Conservation (phyloP, 2,797 vertebrate species). For the Hippopotamyrus pictus region DNA sequence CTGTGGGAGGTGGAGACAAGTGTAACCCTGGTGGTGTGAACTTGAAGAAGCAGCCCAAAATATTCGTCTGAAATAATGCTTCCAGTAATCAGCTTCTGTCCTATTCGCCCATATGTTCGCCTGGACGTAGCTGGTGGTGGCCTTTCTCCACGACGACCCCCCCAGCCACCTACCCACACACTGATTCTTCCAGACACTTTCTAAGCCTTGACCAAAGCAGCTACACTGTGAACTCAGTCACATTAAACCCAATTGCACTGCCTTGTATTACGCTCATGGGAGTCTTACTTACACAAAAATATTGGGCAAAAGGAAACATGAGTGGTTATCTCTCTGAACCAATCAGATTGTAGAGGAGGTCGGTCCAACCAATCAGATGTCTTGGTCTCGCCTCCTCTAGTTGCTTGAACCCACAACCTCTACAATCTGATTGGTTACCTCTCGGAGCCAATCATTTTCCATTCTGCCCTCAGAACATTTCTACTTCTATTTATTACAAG, state of each 20-base stretch:
- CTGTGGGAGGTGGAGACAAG: neutral
- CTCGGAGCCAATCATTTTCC: neutral
- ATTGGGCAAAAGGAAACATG: neutral
- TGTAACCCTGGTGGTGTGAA: neutral
- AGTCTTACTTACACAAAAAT: neutral
- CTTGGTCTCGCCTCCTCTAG: neutral
- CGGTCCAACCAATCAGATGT: neutral
- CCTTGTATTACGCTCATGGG: conserved; percentile 4
- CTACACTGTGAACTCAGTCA: neutral
- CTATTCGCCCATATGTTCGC: neutral
- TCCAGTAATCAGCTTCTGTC: neutral
- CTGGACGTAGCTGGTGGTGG: neutral
- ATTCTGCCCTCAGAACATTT: neutral
- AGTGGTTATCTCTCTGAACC: neutral
- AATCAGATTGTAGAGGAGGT: neutral
- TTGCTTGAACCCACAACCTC: neutral
- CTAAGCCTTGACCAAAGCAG: neutral
- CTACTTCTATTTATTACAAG: conserved; percentile 12
- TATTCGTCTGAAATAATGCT: neutral
- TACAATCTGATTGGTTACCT: neutral
- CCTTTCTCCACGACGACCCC: neutral
- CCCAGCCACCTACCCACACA: neutral
- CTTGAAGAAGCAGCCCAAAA: neutral
- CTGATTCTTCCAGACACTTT: neutral
- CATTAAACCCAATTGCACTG: conserved; percentile 15